phyloP scores from a whole-genome alignment of 1,140 invertebrate species.

The Drosophila nigrodunni region DNA sequence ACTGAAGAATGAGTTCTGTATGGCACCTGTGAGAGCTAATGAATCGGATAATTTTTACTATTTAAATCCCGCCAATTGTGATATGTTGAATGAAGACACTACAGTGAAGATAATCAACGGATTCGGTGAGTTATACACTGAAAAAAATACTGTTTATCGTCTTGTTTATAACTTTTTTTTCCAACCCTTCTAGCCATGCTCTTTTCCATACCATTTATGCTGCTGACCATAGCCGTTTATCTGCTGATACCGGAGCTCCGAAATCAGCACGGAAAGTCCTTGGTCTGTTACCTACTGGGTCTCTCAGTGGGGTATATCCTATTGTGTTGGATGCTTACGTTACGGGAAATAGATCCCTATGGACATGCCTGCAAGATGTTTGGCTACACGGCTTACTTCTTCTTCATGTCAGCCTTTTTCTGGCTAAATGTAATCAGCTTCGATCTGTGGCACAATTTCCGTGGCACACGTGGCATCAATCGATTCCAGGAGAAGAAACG shows the following conservation, averaged over 20 bases:
- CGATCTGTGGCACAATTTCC: slow-evolving; percentile 91
- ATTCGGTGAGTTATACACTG: slow-evolving; percentile 52
- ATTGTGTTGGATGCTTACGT: slow-evolving; percentile 86
- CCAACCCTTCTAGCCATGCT: slow-evolving; percentile 86
- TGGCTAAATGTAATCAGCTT: slow-evolving; percentile 92
- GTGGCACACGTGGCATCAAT: slow-evolving; percentile 86
- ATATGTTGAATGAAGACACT: slow-evolving; percentile 42
- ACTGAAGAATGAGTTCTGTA: slow-evolving; percentile 72
- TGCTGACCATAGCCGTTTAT: slow-evolving; percentile 90
- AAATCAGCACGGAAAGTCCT: slow-evolving; percentile 90
- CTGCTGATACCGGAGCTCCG: slow-evolving; percentile 88
- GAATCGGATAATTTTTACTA: slow-evolving; percentile 60
- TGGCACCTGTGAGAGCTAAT: slow-evolving; percentile 60
- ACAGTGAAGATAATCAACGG: slow-evolving; percentile 78
- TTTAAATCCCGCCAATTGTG: slow-evolving; percentile 75
- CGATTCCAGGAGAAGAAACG: slow-evolving; percentile 85
- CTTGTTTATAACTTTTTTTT: neutral
- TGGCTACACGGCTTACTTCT: slow-evolving; percentile 89
- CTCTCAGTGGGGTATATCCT: slow-evolving; percentile 88
- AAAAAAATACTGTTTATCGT: neutral
- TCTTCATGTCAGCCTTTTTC: slow-evolving; percentile 90
- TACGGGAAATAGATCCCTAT: slow-evolving; percentile 37
- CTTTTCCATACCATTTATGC: slow-evolving; percentile 89
- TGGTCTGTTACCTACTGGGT: slow-evolving; percentile 90
- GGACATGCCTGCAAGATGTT: slow-evolving; percentile 53